Evolutionary conservation across 2,113 vertebrate genomes (phyloP).

Genomic region (Sisor rabdophorus): DNA sequence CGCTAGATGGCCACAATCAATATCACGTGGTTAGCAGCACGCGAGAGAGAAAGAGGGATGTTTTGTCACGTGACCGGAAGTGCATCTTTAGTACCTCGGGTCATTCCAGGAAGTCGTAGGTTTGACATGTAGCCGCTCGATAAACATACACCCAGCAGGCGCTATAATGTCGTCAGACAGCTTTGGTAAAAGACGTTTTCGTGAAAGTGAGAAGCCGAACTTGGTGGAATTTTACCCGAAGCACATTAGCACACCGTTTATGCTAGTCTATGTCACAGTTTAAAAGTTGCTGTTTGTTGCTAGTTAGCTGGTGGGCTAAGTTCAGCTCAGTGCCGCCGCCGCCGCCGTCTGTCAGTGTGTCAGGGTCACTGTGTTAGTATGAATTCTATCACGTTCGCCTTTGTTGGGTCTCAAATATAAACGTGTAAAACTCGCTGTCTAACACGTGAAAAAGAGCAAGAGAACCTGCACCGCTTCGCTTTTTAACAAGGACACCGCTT

Average conservation of each 20-base stretch:
- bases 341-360: neutral
- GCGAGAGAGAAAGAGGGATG: constrained; percentile 37
- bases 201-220: neutral
- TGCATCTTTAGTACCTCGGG: constrained; percentile 37
- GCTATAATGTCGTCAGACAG: neutral
- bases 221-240: neutral
- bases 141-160: neutral
- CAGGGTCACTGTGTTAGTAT: neutral
- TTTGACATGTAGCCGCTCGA: constrained; percentile 39
- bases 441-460: neutral
- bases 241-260: neutral
- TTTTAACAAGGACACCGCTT: constrained; percentile 9
- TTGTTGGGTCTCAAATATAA: neutral
- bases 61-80: constrained; percentile 72
- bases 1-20: constrained; percentile 42
- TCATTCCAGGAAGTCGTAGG: constrained; percentile 46
- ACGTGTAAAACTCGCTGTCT: neutral
- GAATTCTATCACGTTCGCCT: neutral
- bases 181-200: neutral
- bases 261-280: constrained; percentile 15
- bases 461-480: neutral
- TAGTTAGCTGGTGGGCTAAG: constrained; percentile 32
- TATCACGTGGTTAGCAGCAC: neutral
- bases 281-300: constrained; percentile 35
- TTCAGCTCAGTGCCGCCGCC: neutral